These are phyloP conservation scores for Drosophila setifemur DNA, from an alignment of 1,140 invertebrate species.

Conservation along the genomic window DNA sequence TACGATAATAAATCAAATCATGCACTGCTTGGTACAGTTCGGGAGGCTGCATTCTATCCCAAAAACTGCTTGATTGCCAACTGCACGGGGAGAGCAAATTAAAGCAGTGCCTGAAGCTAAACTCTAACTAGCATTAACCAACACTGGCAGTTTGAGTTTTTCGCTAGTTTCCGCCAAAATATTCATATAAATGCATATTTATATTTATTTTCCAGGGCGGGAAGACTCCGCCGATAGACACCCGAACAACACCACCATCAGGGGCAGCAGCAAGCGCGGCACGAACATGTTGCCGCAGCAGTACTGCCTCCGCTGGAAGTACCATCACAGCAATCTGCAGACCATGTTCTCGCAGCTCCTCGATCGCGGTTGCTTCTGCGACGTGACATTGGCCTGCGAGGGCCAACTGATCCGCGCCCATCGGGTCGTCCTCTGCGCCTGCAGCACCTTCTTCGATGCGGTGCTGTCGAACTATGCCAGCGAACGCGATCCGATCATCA, in stretches of 20 bases:
- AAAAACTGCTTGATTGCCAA: too few relatives aligned
- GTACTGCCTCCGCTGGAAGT: slow-evolving; percentile 95
- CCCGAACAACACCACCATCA: not conserved
- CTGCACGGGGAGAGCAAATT: too few relatives aligned
- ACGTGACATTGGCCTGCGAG: slow-evolving; percentile 95
- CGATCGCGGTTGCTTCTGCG: slow-evolving; percentile 93
- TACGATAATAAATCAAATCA: too few relatives aligned
- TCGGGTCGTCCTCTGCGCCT: slow-evolving; percentile 91
- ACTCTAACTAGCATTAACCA: too few relatives aligned
- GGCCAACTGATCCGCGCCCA: slow-evolving; percentile 94
- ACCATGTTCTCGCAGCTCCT: slow-evolving; percentile 95
- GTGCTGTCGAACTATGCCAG: slow-evolving; percentile 93
- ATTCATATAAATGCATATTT: not conserved
- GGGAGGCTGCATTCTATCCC: too few relatives aligned
- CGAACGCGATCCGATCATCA: slow-evolving; percentile 92
- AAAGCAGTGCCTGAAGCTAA: too few relatives aligned
- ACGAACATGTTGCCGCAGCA: slow-evolving; percentile 89
- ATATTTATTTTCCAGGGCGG: not conserved
- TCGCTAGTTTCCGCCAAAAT: too few relatives aligned
- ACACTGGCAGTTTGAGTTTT: too few relatives aligned
- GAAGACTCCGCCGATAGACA: not conserved
- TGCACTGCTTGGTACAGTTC: too few relatives aligned
- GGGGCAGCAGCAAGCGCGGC: slow-evolving; percentile 24
- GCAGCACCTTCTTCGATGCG: slow-evolving; percentile 94
- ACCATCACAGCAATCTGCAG: slow-evolving; percentile 94